Conservation (phyloP, 2,797 vertebrate genomes). For the Anas capensis region DNA sequence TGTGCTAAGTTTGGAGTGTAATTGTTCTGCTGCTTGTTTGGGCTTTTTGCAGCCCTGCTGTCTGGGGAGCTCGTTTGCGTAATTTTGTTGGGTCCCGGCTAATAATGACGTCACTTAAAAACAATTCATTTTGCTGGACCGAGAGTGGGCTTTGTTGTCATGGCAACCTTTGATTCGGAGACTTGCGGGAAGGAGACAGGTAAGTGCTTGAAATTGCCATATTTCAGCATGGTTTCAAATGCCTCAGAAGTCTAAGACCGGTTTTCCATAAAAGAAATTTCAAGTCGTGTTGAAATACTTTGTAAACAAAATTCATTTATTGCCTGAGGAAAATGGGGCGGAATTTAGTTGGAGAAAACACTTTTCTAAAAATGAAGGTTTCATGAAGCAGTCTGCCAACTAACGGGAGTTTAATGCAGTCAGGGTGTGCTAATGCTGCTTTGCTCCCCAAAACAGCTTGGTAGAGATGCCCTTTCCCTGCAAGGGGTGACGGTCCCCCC, state of each 20-base stretch:
- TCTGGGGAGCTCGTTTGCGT: constrained; percentile 15
- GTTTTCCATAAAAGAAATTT: constrained; percentile 51
- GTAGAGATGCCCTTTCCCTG: not conserved
- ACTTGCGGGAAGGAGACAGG: constrained; percentile 22
- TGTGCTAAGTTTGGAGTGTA: not conserved
- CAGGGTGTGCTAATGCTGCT: not conserved
- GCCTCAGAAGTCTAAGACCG: not conserved
- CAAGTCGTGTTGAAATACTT: constrained; percentile 32
- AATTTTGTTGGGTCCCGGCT: constrained; percentile 29
- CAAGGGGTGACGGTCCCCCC: fast-evolving
- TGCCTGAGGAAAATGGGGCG: not conserved
- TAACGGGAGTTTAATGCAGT: not conserved
- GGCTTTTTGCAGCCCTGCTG: not conserved
- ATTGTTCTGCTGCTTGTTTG: not conserved
- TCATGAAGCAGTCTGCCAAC: not conserved
- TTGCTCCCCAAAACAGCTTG: not conserved
- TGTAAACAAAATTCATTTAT: constrained; percentile 49
- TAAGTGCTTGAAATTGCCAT: constrained; percentile 64
- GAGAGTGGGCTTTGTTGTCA: constrained; percentile 50
- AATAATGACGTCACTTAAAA: not conserved
- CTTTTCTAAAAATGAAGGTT: not conserved
- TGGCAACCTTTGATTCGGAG: constrained; percentile 59
- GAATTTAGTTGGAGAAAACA: not conserved
- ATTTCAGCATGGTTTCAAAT: constrained; percentile 55
- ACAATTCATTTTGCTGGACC: constrained; percentile 7